Conservation (phyloP, 1,140 invertebrate species). For the Telenomus remus region DNA sequence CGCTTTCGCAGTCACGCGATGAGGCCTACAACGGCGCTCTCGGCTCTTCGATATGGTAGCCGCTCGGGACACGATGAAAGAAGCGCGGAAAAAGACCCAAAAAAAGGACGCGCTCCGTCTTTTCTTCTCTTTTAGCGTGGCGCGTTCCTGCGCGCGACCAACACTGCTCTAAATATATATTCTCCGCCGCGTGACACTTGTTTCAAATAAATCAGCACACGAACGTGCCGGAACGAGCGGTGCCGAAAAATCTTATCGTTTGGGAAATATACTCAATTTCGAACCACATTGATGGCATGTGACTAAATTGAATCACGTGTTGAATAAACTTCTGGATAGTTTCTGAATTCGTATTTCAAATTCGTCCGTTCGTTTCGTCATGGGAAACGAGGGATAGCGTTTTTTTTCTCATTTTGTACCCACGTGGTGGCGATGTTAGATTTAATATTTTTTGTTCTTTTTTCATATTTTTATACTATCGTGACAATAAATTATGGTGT, state of each 20-base stretch:
- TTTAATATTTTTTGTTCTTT: no score
- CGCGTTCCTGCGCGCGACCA: slow-evolving; percentile 35
- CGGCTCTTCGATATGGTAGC: slow-evolving; percentile 31
- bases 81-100: slow-evolving; percentile 41
- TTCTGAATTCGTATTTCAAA: not conserved
- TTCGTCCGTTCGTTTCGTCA: no score
- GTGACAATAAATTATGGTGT: no score
- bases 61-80: slow-evolving; percentile 29
- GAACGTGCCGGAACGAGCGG: slow-evolving; percentile 45
- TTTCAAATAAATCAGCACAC: slow-evolving; percentile 69
- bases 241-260: slow-evolving; percentile 26
- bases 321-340: not conserved
- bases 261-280: slow-evolving; percentile 19
- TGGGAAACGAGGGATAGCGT: no score
- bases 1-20: slow-evolving; percentile 42
- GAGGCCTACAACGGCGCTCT: slow-evolving; percentile 30
- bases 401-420: no score
- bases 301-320: not conserved
- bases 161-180: slow-evolving; percentile 56
- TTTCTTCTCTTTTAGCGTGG: slow-evolving; percentile 49
- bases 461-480: no score
- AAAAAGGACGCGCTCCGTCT: slow-evolving; percentile 23
- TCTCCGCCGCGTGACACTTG: slow-evolving; percentile 65
- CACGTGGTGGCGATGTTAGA: no score
- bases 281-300: not conserved